Percentiles rank a stretch among this genome's conserved stretches.
Evolutionary conservation across 1,140 invertebrate genomes (phyloP).

Genomic region (Pteromalus puparum): DNA sequence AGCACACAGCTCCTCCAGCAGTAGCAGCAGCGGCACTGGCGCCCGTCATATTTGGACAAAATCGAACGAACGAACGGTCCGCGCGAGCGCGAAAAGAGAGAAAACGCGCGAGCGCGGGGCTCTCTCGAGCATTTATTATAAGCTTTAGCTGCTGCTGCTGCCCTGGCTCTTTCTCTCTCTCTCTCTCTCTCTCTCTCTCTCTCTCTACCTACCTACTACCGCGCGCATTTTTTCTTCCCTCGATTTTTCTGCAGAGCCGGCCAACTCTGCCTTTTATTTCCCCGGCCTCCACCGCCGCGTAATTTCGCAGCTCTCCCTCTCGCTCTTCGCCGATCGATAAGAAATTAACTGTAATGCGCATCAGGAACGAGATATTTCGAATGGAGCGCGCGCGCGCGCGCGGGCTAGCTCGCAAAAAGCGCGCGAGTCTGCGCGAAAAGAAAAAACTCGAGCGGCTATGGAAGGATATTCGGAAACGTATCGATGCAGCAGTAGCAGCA

Average conservation of each 20-base stretch:
- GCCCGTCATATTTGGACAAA: conserved; percentile 69
- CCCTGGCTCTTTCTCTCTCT: conserved; percentile 29
- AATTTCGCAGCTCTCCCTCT: conserved; percentile 20
- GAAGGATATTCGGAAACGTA: neutral
- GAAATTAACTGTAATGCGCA: conserved; percentile 54
- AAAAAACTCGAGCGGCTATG: conserved; percentile 13
- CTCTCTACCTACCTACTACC: conserved; percentile 23
- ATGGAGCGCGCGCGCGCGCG: neutral
- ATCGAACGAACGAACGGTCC: conserved; percentile 69
- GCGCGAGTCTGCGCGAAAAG: conserved; percentile 24
- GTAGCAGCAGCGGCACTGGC: too few relatives aligned
- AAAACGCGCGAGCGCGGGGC: conserved; percentile 45
- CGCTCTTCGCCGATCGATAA: conserved; percentile 47
- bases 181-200: too few relatives aligned
- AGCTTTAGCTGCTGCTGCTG: conserved; percentile 61
- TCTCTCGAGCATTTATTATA: conserved; percentile 70
- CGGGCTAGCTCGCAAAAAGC: conserved; percentile 28
- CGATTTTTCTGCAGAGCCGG: conserved; percentile 15
- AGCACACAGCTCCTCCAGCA: conserved; percentile 57
- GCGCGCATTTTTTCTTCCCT: conserved; percentile 48
- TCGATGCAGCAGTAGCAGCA: conserved; percentile 11
- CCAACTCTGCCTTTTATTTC: conserved; percentile 40
- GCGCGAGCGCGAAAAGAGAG: conserved; percentile 51
- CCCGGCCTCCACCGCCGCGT: neutral
- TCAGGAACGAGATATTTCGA: conserved; percentile 43